phyloP scores from a whole-genome alignment of 1,140 invertebrate genomes.

The Apis florea region DNA sequence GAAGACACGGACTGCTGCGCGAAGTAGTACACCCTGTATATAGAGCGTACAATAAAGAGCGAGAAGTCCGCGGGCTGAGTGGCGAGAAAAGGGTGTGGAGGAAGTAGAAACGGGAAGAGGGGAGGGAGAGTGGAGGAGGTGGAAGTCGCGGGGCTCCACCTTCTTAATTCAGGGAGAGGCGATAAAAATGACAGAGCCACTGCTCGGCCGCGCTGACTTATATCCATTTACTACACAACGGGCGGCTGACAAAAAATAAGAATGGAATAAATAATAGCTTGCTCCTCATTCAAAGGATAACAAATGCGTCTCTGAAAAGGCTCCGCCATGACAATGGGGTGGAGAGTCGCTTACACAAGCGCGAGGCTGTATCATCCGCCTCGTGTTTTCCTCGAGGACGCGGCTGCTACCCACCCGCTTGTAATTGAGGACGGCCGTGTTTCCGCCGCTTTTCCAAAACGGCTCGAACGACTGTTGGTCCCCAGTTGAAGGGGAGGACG shows the following conservation, averaged over 20 bases:
- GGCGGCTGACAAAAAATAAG: slow-evolving; percentile 79
- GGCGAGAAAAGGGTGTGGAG: slow-evolving; percentile 1
- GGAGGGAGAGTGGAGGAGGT: slow-evolving; percentile 28
- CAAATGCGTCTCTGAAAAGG: slow-evolving; percentile 79
- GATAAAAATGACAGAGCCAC: slow-evolving; percentile 81
- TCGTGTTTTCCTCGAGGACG: too few relatives aligned
- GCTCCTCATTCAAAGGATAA: slow-evolving; percentile 80
- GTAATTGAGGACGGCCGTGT: too few relatives aligned
- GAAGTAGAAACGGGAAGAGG: slow-evolving; percentile 48
- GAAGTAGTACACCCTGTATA: too few relatives aligned
- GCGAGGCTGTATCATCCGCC: too few relatives aligned
- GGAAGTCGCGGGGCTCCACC: slow-evolving; percentile 74
- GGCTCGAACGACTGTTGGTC: too few relatives aligned
- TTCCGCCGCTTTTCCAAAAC: too few relatives aligned
- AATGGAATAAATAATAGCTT: slow-evolving; percentile 80
- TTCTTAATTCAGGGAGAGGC: slow-evolving; percentile 80
- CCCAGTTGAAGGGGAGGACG: too few relatives aligned
- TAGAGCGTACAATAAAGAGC: neutral
- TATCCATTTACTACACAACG: slow-evolving; percentile 80
- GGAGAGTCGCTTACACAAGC: slow-evolving; percentile 75
- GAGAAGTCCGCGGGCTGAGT: neutral
- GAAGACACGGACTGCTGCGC: too few relatives aligned
- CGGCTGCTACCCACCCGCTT: too few relatives aligned
- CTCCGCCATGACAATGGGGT: slow-evolving; percentile 74
- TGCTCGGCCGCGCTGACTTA: slow-evolving; percentile 78